Conservation (phyloP, 2,797 vertebrate genomes). For the Sphenodon punctatus region DNA sequence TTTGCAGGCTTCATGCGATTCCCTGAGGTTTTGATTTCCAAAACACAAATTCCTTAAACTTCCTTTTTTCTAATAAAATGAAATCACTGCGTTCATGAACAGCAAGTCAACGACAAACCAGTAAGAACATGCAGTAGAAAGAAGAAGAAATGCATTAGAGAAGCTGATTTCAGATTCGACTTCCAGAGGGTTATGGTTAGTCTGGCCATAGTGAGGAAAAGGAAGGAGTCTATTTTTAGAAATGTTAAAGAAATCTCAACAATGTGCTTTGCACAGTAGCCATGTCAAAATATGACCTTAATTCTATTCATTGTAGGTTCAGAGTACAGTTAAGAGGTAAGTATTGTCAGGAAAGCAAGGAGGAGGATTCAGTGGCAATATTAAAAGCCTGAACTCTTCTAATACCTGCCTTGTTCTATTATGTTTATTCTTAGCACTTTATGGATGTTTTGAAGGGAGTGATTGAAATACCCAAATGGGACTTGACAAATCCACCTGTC, state of each 20-base stretch:
- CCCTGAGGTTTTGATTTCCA: neutral
- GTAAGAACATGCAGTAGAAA: neutral
- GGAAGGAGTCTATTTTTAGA: neutral
- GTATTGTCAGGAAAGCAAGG: neutral
- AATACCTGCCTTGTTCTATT: neutral
- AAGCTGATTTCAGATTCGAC: neutral
- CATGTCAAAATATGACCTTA: slow-evolving; percentile 7
- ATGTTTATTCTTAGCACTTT: neutral
- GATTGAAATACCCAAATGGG: neutral
- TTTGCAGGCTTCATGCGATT: neutral
- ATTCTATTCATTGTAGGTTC: neutral
- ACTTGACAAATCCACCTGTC: slow-evolving; percentile 51
- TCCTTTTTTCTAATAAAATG: neutral
- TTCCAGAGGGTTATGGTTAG: neutral
- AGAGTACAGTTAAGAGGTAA: neutral
- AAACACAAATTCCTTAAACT: neutral
- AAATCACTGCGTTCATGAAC: neutral
- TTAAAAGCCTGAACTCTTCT: neutral
- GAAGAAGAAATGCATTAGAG: neutral
- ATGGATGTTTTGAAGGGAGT: slow-evolving; percentile 15
- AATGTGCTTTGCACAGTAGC: neutral
- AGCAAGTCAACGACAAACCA: neutral
- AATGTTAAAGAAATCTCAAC: neutral
- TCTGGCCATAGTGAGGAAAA: neutral
- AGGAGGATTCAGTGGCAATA: neutral